Conservation (phyloP, 2,797 vertebrate species). For the Graptemys geographica region DNA sequence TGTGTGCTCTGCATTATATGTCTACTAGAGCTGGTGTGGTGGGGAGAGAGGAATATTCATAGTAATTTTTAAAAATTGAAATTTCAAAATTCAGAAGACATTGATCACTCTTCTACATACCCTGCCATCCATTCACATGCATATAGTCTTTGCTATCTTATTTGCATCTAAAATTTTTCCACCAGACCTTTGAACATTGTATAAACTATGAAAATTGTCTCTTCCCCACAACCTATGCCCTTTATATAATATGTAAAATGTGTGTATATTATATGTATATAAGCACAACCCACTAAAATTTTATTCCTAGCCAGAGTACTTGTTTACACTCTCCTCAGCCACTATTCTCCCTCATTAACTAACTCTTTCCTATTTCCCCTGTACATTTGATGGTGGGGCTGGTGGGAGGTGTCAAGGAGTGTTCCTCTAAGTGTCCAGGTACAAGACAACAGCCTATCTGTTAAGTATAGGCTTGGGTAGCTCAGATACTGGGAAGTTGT, state of each 20-base stretch:
- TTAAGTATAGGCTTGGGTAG: background rate
- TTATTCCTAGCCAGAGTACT: background rate
- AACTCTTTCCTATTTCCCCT: background rate
- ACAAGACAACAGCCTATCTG: background rate
- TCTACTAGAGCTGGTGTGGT: background rate
- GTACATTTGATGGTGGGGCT: background rate
- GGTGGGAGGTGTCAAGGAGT: background rate
- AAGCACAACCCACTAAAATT: conserved; percentile 30
- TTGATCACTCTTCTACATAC: background rate
- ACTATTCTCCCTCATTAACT: background rate
- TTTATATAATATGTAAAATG: background rate
- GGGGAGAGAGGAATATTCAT: background rate
- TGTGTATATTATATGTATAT: background rate
- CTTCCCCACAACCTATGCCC: background rate
- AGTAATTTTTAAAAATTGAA: conserved; percentile 8
- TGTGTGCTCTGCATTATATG: background rate
- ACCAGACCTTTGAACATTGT: background rate
- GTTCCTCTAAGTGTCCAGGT: background rate
- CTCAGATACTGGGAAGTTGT: background rate
- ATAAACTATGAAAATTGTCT: background rate
- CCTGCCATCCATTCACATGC: accelerated
- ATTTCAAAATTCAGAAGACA: background rate
- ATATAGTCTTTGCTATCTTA: background rate
- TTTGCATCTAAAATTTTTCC: background rate
- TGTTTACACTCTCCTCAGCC: background rate